phyloP scores from a whole-genome alignment of 2,113 vertebrate species.

The Sylvia atricapilla region DNA sequence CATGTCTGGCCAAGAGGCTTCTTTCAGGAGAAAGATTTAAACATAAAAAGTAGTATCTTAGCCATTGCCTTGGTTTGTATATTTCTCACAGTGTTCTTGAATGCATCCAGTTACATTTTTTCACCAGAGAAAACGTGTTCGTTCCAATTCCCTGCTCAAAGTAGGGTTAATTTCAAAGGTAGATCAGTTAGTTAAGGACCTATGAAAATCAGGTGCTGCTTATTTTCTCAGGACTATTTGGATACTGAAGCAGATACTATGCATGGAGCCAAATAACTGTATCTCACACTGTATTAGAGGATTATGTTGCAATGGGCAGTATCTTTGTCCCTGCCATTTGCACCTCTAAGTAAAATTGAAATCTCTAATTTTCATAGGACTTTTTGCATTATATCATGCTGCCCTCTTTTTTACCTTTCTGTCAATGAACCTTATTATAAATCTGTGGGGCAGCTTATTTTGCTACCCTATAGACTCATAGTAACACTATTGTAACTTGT shows the following conservation, averaged over 20 bases:
- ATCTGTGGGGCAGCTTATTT: not conserved
- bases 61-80: not conserved
- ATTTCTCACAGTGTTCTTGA: not conserved
- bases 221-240: not conserved
- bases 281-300: not conserved
- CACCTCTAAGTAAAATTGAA: not conserved
- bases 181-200: not conserved
- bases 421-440: not conserved
- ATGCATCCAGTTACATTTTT: not conserved
- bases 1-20: not conserved
- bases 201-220: not conserved
- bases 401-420: not conserved
- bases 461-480: not conserved
- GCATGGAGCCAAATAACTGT: not conserved
- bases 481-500: not conserved
- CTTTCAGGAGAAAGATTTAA: not conserved
- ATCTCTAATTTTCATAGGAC: not conserved
- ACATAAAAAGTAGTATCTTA: not conserved
- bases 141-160: not conserved
- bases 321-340: not conserved
- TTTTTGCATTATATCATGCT: not conserved
- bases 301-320: not conserved
- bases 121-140: not conserved
- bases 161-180: not conserved
- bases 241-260: not conserved